These are phyloP conservation scores for Bufotes viridis DNA, from an alignment of 2,797 vertebrate genomes.

Conservation along the genomic window DNA sequence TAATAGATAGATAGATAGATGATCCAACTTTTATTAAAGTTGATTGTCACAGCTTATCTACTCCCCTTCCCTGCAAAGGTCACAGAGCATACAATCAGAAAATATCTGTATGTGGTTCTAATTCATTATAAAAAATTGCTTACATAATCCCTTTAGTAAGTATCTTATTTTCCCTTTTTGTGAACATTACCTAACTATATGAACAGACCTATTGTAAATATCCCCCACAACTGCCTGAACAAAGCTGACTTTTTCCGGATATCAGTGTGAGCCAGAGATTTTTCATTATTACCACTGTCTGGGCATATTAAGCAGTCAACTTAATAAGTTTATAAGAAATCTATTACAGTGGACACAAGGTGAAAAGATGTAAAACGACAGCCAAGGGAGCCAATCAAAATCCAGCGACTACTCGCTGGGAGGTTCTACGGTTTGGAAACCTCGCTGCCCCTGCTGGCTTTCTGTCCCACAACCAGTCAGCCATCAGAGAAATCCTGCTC, in stretches of 20 bases:
- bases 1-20: not conserved
- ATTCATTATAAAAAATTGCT: not conserved
- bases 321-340: conserved; percentile 19
- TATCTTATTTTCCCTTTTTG: not conserved
- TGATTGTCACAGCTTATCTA: not conserved
- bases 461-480: not conserved
- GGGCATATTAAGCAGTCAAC: conserved; percentile 24
- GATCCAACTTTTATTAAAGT: not conserved
- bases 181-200: not conserved
- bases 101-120: not conserved
- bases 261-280: not conserved
- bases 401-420: not conserved
- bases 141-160: not conserved
- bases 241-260: not conserved
- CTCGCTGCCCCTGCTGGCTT: conserved; percentile 3
- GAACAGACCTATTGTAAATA: not conserved
- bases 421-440: not conserved
- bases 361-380: conserved; percentile 13
- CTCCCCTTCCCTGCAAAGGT: not conserved
- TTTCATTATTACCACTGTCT: conserved; percentile 25
- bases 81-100: not conserved
- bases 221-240: not conserved
- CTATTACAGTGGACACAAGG: not conserved
- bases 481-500: conserved; percentile 21
- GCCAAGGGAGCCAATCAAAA: conserved; percentile 16